Conservation (phyloP, 2,888 invertebrate species). For the Dioctria rufipes region DNA sequence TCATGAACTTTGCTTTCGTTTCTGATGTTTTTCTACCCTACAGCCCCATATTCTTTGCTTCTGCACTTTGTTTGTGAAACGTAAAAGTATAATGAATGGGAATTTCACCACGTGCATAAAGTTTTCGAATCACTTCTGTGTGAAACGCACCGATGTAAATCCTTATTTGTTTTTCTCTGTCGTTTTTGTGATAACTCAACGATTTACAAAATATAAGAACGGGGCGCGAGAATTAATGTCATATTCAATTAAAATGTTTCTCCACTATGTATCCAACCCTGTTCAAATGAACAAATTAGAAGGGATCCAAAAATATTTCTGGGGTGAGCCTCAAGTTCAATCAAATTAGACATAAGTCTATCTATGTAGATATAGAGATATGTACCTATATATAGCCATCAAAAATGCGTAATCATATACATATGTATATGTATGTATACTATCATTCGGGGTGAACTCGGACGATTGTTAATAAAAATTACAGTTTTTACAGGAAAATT, state of each 20-base stretch:
- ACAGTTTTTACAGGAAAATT: too few species aligned
- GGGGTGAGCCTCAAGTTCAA: too few species aligned
- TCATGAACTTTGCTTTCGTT: slow-evolving; percentile 56
- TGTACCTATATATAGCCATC: too few species aligned
- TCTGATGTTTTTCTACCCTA: slow-evolving; percentile 52
- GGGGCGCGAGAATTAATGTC: background rate
- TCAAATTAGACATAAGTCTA: too few species aligned
- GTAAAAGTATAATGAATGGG: slow-evolving; percentile 57
- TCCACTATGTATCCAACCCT: background rate
- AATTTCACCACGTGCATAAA: slow-evolving; percentile 58
- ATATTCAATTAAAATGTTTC: background rate
- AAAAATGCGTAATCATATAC: too few species aligned
- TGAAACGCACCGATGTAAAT: slow-evolving; percentile 15
- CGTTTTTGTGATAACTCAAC: background rate
- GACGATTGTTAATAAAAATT: too few species aligned
- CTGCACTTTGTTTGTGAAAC: slow-evolving; percentile 36
- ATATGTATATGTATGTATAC: too few species aligned
- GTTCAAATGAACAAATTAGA: too few species aligned
- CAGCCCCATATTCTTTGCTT: background rate
- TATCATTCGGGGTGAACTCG: too few species aligned
- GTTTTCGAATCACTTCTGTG: slow-evolving; percentile 50
- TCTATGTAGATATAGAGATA: too few species aligned
- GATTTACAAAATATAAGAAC: too few species aligned
- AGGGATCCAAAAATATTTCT: too few species aligned
- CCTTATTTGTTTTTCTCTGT: background rate